phyloP scores from a whole-genome alignment of 2,113 vertebrate species.

The Oreochromis aureus region DNA sequence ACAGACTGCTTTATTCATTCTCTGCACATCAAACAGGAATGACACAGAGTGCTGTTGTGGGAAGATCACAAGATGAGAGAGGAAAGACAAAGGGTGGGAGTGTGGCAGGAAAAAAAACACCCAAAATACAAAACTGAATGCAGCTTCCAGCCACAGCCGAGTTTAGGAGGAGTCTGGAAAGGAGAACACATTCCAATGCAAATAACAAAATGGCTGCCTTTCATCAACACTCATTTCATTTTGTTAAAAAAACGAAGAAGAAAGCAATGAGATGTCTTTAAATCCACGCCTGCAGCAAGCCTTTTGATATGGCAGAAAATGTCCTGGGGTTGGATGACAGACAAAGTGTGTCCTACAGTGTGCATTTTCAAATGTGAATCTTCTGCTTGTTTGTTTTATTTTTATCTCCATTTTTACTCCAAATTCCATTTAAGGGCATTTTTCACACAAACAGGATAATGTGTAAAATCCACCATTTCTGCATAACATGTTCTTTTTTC shows the following conservation, averaged over 20 bases:
- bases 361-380: constrained; percentile 1
- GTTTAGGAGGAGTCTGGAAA: constrained; percentile 23
- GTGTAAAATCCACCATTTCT: constrained; percentile 5
- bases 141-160: not conserved
- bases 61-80: constrained; percentile 7
- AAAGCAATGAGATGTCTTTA: constrained; percentile 38
- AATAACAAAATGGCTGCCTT: constrained; percentile 38
- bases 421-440: not conserved
- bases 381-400: constrained; percentile 22
- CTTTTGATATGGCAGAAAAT: constrained; percentile 35
- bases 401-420: constrained; percentile 18
- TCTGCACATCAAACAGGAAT: constrained; percentile 18
- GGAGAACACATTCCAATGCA: constrained; percentile 21
- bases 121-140: not conserved
- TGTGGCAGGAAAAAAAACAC: rapidly evolving
- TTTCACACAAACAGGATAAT: constrained; percentile 31
- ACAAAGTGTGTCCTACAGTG: not conserved
- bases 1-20: constrained; percentile 5
- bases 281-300: constrained; percentile 23
- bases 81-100: constrained; percentile 14
- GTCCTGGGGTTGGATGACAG: constrained; percentile 27
- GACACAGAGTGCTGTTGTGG: not conserved
- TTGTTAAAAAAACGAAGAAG: not conserved
- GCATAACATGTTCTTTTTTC: not conserved
- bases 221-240: constrained; percentile 36